phyloP scores from a whole-genome alignment of 2,113 vertebrate species.

The Scartelaos histophorus region DNA sequence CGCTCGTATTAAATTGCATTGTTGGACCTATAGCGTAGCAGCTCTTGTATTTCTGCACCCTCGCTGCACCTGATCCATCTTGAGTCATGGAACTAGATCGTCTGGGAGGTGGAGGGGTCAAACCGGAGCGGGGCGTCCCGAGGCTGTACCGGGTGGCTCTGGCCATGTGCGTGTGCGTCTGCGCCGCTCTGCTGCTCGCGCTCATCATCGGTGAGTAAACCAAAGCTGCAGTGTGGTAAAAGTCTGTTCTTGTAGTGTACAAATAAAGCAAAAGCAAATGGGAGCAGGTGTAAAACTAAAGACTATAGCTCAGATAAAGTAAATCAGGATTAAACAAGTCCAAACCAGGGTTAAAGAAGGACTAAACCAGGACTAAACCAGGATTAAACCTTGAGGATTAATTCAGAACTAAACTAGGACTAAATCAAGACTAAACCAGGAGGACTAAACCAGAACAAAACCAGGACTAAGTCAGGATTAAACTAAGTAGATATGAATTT shows the following conservation, averaged over 20 bases:
- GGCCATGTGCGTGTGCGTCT: slow-evolving; percentile 68
- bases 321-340: too few species aligned
- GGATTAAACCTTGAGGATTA: too few species aligned
- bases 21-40: not conserved
- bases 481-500: too few species aligned
- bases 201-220: slow-evolving; percentile 75
- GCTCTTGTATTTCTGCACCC: not conserved
- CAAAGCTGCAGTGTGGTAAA: too few species aligned
- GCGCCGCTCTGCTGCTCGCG: slow-evolving; percentile 70
- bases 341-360: too few species aligned
- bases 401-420: not conserved
- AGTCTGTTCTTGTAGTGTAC: too few species aligned
- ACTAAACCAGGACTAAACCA: too few species aligned
- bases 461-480: too few species aligned
- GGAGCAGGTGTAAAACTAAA: too few species aligned
- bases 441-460: too few species aligned
- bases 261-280: too few species aligned
- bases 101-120: slow-evolving; percentile 59
- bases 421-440: not conserved
- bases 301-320: too few species aligned
- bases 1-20: not conserved
- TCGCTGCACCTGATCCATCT: not conserved
- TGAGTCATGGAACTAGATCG: slow-evolving; percentile 71
- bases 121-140: slow-evolving; percentile 53
- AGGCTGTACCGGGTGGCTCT: slow-evolving; percentile 68